Base-by-base conservation (phyloP, 2,113 vertebrate species). In the Ammodramus savannarum region DNA sequence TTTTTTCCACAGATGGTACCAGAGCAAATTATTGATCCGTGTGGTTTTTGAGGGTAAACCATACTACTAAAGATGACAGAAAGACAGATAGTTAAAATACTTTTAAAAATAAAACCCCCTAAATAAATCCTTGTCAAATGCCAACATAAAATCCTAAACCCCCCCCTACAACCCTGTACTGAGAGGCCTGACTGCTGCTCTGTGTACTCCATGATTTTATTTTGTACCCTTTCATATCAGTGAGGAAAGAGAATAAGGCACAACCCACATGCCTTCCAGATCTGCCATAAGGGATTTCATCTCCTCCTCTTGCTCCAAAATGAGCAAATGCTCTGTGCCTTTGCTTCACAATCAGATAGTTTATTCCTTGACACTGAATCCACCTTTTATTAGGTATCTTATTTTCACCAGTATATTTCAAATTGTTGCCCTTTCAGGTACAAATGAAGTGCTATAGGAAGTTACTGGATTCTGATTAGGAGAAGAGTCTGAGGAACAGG, bases 31-130 rank as follows among this genome's bases (percentile, higher is more conserved):
- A 61, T 9, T 62, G 71, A 91, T 93, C 77, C 39, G 4, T 59
- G 77, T 36, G 25, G 85, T 85, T 96, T 91, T 86, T 85, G 90
- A 91, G 75, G 62, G 80, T 91, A 92, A 94, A 93, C 68, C 49
- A 63, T 7, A 38, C 29, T 43, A 73, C 32, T 80, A 46, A 93
- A 89, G 93, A 75, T 10, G 69, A 92, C 69, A 54, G 87, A 94
- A 95, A 94, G 55, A 83, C 46, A 89, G 49, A 71, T 67, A 90
- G 90, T 93, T 93, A 95, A 95, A 85, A 61, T 39, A 11, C 17
- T 84, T 95, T 49, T 61, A 2, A 4, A 88, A 80, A 76, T 62
- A 71, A 62, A 92, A 86, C 10, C 29, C 29, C 38, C 32, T 39
- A 49, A 61, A 90, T 32, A 74, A 61, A 76, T 84, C 29, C 38